A percentile compares a stretch with the other conserved stretches of the same genome.
phyloP scores from a whole-genome alignment of 2,888 invertebrate species.

The Aspidapion aeneum region DNA sequence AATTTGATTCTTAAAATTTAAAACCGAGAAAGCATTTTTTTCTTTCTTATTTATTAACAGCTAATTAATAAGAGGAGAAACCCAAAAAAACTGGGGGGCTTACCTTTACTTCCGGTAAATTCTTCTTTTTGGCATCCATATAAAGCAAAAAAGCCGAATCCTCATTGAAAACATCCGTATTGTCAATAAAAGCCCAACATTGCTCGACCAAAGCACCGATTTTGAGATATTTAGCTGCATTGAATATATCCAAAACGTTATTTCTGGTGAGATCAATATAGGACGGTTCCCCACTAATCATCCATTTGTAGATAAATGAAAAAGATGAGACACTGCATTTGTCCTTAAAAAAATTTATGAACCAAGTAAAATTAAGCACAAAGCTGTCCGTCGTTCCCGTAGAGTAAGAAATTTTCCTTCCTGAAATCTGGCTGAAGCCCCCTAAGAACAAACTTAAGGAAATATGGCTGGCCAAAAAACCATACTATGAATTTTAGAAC shows the following conservation, averaged over 20 bases:
- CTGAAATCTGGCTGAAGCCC: no score
- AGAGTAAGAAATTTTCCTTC: no score
- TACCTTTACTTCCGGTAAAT: slow-evolving; percentile 56
- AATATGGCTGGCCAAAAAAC: no score
- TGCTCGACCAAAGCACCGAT: slow-evolving; percentile 74
- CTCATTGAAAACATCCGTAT: slow-evolving; percentile 66
- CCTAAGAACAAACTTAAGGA: no score
- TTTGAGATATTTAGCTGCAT: slow-evolving; percentile 65
- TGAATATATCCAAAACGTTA: slow-evolving; percentile 69
- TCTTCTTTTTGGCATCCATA: slow-evolving; percentile 51
- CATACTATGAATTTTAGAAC: no score
- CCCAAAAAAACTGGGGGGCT: no score
- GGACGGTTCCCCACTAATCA: slow-evolving; percentile 65
- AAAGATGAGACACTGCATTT: slow-evolving; percentile 57
- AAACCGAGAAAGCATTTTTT: no score
- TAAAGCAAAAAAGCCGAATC: slow-evolving; percentile 70
- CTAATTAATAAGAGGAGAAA: no score
- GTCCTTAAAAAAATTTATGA: slow-evolving; percentile 34
- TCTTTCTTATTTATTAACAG: no score
- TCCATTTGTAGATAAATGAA: slow-evolving; percentile 76
- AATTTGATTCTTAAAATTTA: no score
- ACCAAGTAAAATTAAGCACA: not conserved
- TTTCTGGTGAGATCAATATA: slow-evolving; percentile 62
- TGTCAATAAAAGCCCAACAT: slow-evolving; percentile 72
- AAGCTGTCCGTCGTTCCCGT: no score